These are phyloP conservation scores for Tichodroma muraria DNA, from an alignment of 2,113 vertebrate genomes.

Conservation along the genomic window DNA sequence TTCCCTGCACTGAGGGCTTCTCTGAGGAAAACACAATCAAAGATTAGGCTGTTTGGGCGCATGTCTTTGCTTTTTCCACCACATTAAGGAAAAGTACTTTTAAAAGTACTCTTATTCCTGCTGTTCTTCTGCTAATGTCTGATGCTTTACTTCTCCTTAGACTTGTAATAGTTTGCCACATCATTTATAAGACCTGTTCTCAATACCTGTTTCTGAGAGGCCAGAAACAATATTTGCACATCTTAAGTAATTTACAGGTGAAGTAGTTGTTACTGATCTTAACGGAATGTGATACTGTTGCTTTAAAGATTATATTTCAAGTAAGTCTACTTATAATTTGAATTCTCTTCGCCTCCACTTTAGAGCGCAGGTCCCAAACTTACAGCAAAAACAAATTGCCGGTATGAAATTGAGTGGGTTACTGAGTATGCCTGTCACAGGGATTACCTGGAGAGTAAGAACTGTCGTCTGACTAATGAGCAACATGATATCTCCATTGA, in stretches of 20 bases:
- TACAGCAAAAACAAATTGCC: conserved; percentile 84
- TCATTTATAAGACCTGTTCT: background rate
- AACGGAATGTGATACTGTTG: background rate
- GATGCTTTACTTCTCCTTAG: background rate
- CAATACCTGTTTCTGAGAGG: background rate
- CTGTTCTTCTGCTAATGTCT: background rate
- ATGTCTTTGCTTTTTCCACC: background rate
- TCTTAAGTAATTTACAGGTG: background rate
- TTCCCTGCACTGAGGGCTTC: background rate
- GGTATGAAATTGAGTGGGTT: conserved; percentile 91
- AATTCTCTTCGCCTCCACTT: background rate
- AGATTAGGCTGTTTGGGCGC: background rate
- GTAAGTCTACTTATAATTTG: background rate
- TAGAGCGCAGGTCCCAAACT: conserved; percentile 86
- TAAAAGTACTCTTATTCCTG: background rate
- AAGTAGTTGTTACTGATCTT: background rate
- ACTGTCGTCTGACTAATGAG: conserved; percentile 76
- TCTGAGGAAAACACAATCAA: background rate
- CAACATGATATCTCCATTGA: conserved; percentile 88
- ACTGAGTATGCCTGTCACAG: conserved; percentile 94
- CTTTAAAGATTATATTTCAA: background rate
- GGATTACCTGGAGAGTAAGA: conserved; percentile 87
- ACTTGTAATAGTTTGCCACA: background rate
- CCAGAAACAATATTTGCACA: background rate
- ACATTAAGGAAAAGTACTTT: background rate